Evolutionary conservation across 2,888 invertebrate species (phyloP), one percentile per base, ranked within the genome.

Genomic region (Mesochorus sp.): DNA sequence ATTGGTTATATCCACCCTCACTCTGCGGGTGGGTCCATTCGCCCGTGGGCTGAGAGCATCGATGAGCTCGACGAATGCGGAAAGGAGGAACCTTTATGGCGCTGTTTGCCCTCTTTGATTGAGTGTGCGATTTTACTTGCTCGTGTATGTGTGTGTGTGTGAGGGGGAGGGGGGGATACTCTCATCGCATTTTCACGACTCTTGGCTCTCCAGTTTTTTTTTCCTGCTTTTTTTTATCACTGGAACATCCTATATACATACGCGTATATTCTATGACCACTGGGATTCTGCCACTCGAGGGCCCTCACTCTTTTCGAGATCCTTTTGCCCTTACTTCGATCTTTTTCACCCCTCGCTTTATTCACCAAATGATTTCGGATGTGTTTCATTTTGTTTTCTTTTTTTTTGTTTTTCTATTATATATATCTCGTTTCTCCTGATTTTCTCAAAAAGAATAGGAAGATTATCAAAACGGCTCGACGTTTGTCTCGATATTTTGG

Each of bases 11-110:
- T 81, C 76, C 79, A 82, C 83, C 83, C 81, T 81, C 78, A 64
- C 82, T 80, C 82, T 79, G 70, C 79, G 81, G 80, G 82, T 82
- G 82, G 84, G 83, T 85, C 84, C 83, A 84, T 85, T 85, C 83
- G 79, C 53, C 79, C 84, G 80, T 82, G 79, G 77, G 57, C 66
- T 12, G 53, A n/a, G n/a, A 67, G 77, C 75, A 79, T 75, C 78
- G 78, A 79, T 66, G 71, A 75, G 67, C 66, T 59, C 64, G 44
- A 6, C 68, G 71, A 78, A 59, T 59, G 62, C 71, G 70, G 73
- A 70, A 78, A 84, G 83, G 84, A 85, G 83, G 83, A 84, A 86
- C 85, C 84, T 89, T 88, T 87, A 88, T 88, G 84, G 84, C 76
- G 82, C 85, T 86, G 87, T 88, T 87, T 87, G 85, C 84, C 82